These are phyloP conservation scores for Thymelicus lineola DNA, from an alignment of 2,888 invertebrate species.

Conservation along the genomic window DNA sequence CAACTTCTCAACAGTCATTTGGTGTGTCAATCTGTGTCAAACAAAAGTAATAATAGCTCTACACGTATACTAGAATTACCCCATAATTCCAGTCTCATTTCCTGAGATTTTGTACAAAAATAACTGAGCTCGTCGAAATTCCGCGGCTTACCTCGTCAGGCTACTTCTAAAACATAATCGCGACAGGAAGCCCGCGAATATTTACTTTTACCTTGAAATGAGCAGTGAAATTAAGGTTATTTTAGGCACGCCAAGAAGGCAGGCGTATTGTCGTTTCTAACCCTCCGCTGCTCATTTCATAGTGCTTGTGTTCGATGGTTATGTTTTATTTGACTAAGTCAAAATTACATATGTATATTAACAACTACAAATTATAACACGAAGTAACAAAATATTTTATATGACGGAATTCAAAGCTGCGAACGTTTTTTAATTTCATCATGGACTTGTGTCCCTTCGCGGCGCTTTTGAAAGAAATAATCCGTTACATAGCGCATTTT, in stretches of 20 bases:
- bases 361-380: too few relatives aligned
- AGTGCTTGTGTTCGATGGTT: background rate
- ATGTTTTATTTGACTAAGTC: too few relatives aligned
- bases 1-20: background rate
- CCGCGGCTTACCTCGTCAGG: constrained; percentile 13
- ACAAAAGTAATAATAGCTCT: background rate
- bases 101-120: constrained; percentile 26
- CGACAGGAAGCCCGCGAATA: constrained; percentile 54
- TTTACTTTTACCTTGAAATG: constrained; percentile 46
- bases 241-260: constrained; percentile 32
- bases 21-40: background rate
- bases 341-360: background rate
- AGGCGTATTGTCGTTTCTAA: constrained; percentile 5
- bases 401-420: too few relatives aligned
- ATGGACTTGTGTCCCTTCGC: too few relatives aligned
- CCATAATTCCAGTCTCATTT: constrained; percentile 10
- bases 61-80: background rate
- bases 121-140: constrained; percentile 38
- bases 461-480: too few relatives aligned
- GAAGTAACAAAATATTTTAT: too few relatives aligned
- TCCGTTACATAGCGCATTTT: too few relatives aligned
- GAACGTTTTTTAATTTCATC: too few relatives aligned
- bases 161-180: constrained; percentile 40
- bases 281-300: background rate
- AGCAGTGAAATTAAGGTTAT: constrained; percentile 42